A percentile compares a stretch with the other conserved stretches of the same genome.
These are phyloP conservation scores for Astyanax mexicanus DNA, from an alignment of 2,797 vertebrate species.

Conservation along the genomic window DNA sequence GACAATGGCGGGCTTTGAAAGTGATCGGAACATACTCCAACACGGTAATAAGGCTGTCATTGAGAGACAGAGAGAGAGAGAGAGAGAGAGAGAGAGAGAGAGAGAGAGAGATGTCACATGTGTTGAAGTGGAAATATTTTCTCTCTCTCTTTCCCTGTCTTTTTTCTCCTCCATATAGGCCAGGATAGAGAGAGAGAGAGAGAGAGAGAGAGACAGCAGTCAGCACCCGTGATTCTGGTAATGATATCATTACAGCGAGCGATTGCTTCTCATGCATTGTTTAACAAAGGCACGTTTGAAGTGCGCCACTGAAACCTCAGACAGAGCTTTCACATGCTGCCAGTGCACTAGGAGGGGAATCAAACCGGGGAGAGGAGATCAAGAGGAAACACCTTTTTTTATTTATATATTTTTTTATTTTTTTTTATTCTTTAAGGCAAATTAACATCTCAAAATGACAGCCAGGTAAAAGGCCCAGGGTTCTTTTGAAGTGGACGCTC, in stretches of 20 bases:
- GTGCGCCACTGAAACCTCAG: conserved; percentile 48
- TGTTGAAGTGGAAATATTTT: conserved; percentile 49
- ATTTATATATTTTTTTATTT: conserved; percentile 22
- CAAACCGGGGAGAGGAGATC: conserved; percentile 51
- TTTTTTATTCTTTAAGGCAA: conserved; percentile 38
- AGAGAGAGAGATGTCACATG: conserved; percentile 52
- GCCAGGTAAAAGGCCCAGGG: conserved; percentile 6
- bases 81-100: conserved; percentile 52
- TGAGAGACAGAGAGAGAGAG: conserved; percentile 55
- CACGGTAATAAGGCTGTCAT: conserved; percentile 56
- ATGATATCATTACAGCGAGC: conserved; percentile 58
- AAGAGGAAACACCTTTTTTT: conserved; percentile 52
- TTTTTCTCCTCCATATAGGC: conserved; percentile 25
- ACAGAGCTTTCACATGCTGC: conserved; percentile 48
- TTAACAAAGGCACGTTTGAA: conserved; percentile 62
- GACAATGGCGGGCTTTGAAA: conserved; percentile 55
- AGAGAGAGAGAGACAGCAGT: conserved; percentile 58
- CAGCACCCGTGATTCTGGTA: conserved; percentile 57
- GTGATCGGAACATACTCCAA: conserved; percentile 39
- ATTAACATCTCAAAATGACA: conserved; percentile 51
- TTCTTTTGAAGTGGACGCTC: conserved; percentile 34
- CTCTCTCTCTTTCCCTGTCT: not conserved
- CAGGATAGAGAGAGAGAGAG: conserved; percentile 56
- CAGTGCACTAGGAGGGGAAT: conserved; percentile 38
- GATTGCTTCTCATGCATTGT: conserved; percentile 61